phyloP scores from a whole-genome alignment of 2,113 vertebrate species.

The Tamias sibiricus region DNA sequence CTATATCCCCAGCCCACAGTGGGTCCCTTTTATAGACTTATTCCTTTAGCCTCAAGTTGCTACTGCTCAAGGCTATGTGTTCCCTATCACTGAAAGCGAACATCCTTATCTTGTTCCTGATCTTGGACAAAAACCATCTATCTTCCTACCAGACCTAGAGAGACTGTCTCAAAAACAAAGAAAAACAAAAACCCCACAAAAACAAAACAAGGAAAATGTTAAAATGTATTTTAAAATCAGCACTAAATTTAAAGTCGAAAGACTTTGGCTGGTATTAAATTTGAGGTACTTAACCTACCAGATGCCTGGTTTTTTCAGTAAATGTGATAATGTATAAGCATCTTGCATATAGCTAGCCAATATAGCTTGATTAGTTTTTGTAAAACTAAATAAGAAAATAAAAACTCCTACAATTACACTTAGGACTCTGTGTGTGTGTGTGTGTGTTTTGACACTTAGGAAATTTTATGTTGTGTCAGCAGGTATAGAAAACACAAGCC shows the following conservation, averaged over 20 bases:
- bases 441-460: neutral
- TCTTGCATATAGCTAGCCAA: neutral
- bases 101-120: neutral
- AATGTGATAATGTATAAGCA: neutral
- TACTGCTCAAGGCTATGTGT: too few species aligned
- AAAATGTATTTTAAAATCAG: neutral
- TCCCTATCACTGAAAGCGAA: neutral
- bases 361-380: neutral
- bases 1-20: too few species aligned
- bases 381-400: neutral
- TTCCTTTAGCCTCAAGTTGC: too few species aligned
- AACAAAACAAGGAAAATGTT: neutral
- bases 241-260: neutral
- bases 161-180: conserved; percentile 26
- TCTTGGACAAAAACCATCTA: neutral
- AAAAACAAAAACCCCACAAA: neutral
- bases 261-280: neutral
- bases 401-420: neutral
- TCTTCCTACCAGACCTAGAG: neutral
- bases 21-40: too few species aligned
- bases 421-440: neutral
- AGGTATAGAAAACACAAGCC: neutral
- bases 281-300: neutral
- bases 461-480: neutral
- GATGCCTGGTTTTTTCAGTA: neutral